phyloP scores from a whole-genome alignment of 2,113 vertebrate species.

The Heloderma charlesbogerti region DNA sequence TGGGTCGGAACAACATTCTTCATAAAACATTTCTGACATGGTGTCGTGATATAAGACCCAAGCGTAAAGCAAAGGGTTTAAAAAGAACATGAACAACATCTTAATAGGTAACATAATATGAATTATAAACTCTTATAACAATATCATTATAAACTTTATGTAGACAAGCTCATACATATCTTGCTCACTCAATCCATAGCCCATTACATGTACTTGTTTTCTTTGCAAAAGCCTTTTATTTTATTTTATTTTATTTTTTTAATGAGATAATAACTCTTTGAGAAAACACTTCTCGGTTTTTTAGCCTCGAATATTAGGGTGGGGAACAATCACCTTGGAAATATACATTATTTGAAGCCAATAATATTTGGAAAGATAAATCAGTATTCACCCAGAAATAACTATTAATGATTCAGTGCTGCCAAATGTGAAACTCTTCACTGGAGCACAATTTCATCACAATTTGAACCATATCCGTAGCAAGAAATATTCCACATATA shows the following conservation, averaged over 20 bases:
- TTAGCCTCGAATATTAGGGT: not conserved
- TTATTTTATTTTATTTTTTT: too few relatives aligned
- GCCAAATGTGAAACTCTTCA: not conserved
- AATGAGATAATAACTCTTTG: too few relatives aligned
- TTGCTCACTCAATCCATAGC: not conserved
- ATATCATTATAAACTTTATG: not conserved
- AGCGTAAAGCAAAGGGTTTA: constrained; percentile 29
- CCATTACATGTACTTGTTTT: not conserved
- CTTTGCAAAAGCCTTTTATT: not conserved
- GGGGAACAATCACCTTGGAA: not conserved
- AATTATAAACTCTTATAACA: not conserved
- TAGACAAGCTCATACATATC: rapidly evolving
- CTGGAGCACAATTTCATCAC: not conserved
- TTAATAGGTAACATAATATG: not conserved
- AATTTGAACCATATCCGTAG: not conserved
- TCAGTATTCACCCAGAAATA: not conserved
- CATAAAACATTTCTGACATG: constrained; percentile 39
- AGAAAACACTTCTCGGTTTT: not conserved
- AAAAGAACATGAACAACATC: constrained; percentile 7
- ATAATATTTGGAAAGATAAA: not conserved
- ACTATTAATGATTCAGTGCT: not conserved
- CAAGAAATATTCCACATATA: not conserved
- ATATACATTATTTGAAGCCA: not conserved
- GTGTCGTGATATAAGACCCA: constrained; percentile 14
- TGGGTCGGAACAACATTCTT: constrained; percentile 2